Evolutionary conservation across 1,140 invertebrate species (phyloP).

Genomic region (Drosophila pachea): DNA sequence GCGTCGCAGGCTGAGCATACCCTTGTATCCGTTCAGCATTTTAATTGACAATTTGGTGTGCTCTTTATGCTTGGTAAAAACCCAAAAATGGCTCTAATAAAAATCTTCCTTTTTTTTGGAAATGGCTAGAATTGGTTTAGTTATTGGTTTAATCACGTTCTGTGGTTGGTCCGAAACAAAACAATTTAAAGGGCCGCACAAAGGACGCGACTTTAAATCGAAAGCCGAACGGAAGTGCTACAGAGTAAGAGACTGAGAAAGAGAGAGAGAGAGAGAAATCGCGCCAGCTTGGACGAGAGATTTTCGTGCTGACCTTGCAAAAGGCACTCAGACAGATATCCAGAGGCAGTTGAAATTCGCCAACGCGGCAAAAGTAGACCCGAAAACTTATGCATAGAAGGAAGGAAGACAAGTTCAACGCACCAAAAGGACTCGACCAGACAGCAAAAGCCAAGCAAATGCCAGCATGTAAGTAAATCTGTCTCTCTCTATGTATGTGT

Average conservation of each 20-base stretch:
- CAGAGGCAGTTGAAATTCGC: conserved; percentile 49
- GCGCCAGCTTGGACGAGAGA: neutral
- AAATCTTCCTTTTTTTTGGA: neutral
- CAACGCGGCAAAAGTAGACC: conserved; percentile 45
- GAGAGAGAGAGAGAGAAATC: neutral
- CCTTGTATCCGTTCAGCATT: conserved; percentile 41
- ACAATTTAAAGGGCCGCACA: conserved; percentile 4
- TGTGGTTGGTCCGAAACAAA: conserved; percentile 40
- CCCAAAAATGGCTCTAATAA: conserved; percentile 14
- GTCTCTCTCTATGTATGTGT: no score
- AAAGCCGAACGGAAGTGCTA: neutral
- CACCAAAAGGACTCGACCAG: conserved; percentile 67
- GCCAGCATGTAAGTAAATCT: conserved; percentile 33
- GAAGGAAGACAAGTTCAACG: conserved; percentile 64
- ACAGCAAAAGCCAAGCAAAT: conserved; percentile 51
- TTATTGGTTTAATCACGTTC: conserved; percentile 63
- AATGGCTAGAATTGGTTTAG: conserved; percentile 54
- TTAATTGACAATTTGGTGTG: conserved; percentile 56
- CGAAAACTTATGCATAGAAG: conserved; percentile 36
- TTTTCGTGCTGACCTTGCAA: conserved; percentile 20
- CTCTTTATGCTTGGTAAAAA: conserved; percentile 33
- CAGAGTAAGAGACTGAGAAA: neutral
- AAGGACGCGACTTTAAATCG: conserved; percentile 10
- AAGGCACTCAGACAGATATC: conserved; percentile 43
- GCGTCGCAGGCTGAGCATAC: neutral